Base-by-base conservation (phyloP, 2,113 vertebrate genomes). In the Pogona vitticeps region DNA sequence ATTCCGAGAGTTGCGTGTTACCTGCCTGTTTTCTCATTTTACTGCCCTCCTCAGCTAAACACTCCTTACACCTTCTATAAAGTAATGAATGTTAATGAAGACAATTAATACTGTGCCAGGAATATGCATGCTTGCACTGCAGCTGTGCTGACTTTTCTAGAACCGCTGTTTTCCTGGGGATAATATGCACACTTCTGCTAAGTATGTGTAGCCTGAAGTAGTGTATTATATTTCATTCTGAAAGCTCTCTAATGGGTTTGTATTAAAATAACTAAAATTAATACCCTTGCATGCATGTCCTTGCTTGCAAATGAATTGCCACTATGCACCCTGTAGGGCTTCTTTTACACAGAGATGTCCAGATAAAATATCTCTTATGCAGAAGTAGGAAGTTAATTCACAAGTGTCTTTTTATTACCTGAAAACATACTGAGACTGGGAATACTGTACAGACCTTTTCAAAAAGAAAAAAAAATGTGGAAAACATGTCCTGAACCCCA, bases 21-120 rank as follows among this genome's bases (percentile, higher is more conserved):
- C 80, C 88, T 93, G 83, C 86, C 70, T 89, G 76, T 84, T 89
- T 88, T 78, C 73, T 87, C 83, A 56, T 91, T 65, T 93, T 91
- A 79, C 85, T 18, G 65, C 28, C 86, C 86, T 89, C 33, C 1
- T 33, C 73, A 87, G 59, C 80, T 36, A 28, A 84, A 79, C 3
- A 1, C 76, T 15, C 76, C 80, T 87, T 77, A 71, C 56, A 7
- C 59, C 65, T 90, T 77, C 81, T 56, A 65, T 0, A 2, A 86
- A 28, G 58, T 80, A 86, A 91, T 46, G 83, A 88, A 81, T 67
- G 86, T 85, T 70, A 83, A 91, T 80, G 38, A 76, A 56, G 90
- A 40, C 3, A 58, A 77, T 80, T 79, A 83, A 84, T 91, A 83
- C 14, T 33, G 70, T 72, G 72, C n/a, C 9, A 56, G 0, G 6